Conservation (phyloP, 2,113 vertebrate species). For the Oreotrochilus melanogaster region DNA sequence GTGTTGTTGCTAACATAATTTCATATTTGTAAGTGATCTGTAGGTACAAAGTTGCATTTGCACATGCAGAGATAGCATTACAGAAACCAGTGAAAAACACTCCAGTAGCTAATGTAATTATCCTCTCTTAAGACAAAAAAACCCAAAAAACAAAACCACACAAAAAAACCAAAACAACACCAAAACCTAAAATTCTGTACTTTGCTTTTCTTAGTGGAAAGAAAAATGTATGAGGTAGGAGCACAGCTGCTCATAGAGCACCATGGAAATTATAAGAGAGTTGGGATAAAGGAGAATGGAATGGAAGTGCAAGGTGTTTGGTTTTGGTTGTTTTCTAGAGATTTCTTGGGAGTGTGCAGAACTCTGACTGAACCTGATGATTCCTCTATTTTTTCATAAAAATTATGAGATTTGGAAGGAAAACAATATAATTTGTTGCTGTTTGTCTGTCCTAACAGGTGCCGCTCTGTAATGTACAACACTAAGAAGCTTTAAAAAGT, state of each 20-base stretch:
- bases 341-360: background rate
- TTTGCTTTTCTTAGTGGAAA: background rate
- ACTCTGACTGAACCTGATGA: background rate
- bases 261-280: background rate
- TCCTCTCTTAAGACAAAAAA: background rate
- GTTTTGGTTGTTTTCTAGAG: background rate
- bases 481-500: background rate
- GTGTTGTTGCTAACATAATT: background rate
- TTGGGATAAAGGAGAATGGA: background rate
- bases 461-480: background rate
- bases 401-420: background rate
- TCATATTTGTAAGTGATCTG: background rate
- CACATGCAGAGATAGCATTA: background rate
- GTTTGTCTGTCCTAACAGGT: background rate
- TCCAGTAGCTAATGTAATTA: background rate
- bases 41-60: background rate
- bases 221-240: background rate
- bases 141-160: too few species aligned
- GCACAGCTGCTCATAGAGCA: background rate
- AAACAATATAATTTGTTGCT: background rate
- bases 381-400: background rate
- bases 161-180: too few species aligned
- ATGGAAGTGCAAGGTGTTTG: background rate
- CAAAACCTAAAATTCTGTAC: background rate
- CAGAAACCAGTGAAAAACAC: background rate